Percentiles rank a stretch among this genome's conserved stretches.
phyloP scores from a whole-genome alignment of 2,797 vertebrate genomes.

The Simalia tracyae region DNA sequence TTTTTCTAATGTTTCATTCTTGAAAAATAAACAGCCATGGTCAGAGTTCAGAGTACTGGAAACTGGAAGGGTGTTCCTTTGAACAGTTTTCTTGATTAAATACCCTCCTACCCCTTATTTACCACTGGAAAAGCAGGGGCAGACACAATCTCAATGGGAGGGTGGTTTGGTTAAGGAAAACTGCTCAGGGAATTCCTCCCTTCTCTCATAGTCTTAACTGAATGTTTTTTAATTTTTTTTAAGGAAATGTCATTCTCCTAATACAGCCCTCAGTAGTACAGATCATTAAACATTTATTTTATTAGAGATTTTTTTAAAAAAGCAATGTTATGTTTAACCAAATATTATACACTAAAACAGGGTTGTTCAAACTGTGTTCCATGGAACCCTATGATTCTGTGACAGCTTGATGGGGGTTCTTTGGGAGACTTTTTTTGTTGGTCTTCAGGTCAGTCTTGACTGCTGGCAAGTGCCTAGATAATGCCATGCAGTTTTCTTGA shows the following conservation, averaged over 20 bases:
- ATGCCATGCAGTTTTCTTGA: background rate
- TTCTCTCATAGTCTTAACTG: background rate
- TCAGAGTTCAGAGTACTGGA: background rate
- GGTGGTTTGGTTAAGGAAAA: background rate
- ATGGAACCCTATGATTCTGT: background rate
- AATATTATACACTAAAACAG: background rate
- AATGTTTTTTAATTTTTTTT: background rate
- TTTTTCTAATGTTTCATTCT: background rate
- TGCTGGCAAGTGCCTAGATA: background rate
- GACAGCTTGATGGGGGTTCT: background rate
- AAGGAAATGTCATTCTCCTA: background rate
- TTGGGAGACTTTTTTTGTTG: background rate
- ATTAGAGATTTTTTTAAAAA: background rate
- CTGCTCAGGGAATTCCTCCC: background rate
- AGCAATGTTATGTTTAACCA: background rate
- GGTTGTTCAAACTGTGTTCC: background rate
- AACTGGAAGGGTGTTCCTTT: background rate
- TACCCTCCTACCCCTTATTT: background rate
- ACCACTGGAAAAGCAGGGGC: background rate
- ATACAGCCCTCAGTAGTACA: background rate
- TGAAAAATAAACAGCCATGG: background rate
- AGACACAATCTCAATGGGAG: background rate
- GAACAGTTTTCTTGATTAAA: background rate
- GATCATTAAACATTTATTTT: background rate
- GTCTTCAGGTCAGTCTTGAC: background rate